phyloP scores from a whole-genome alignment of 2,797 vertebrate genomes.

The Leuciscus waleckii region DNA sequence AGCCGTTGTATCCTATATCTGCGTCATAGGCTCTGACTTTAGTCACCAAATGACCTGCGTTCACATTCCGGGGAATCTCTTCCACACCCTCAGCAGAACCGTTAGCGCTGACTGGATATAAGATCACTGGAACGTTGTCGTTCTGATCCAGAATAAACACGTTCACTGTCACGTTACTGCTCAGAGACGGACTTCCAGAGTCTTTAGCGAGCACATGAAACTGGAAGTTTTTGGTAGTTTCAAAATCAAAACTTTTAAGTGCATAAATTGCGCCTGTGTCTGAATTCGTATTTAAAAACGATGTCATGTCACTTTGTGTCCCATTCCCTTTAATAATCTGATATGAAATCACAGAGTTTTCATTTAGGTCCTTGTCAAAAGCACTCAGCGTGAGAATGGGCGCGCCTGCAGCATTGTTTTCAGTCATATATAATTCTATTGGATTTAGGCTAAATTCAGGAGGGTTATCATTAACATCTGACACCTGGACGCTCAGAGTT shows the following conservation, averaged over 20 bases:
- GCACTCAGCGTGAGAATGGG: constrained; percentile 67
- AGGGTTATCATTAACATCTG: constrained; percentile 77
- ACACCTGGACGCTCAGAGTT: constrained; percentile 68
- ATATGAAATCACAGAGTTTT: constrained; percentile 64
- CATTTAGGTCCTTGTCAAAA: constrained; percentile 61
- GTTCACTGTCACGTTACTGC: constrained; percentile 58
- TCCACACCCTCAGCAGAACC: constrained; percentile 35
- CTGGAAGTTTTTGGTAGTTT: constrained; percentile 59
- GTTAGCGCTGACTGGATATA: constrained; percentile 61
- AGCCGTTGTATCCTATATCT: too few species aligned
- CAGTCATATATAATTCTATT: constrained; percentile 70
- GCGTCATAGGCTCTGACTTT: too few species aligned
- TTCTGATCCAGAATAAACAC: constrained; percentile 67
- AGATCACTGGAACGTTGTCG: constrained; percentile 65
- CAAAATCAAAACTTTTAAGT: constrained; percentile 68
- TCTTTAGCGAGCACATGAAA: constrained; percentile 62
- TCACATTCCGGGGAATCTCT: too few species aligned
- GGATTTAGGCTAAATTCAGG: constrained; percentile 71
- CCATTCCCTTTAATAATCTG: constrained; percentile 40
- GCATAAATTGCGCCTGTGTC: constrained; percentile 63
- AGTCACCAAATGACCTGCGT: too few species aligned
- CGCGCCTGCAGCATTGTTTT: constrained; percentile 74
- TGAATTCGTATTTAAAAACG: constrained; percentile 65
- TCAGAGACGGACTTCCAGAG: constrained; percentile 24
- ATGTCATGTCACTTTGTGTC: constrained; percentile 41